These are phyloP conservation scores for Hydrotaea cyrtoneurina DNA, from an alignment of 2,888 invertebrate species.

Conservation along the genomic window DNA sequence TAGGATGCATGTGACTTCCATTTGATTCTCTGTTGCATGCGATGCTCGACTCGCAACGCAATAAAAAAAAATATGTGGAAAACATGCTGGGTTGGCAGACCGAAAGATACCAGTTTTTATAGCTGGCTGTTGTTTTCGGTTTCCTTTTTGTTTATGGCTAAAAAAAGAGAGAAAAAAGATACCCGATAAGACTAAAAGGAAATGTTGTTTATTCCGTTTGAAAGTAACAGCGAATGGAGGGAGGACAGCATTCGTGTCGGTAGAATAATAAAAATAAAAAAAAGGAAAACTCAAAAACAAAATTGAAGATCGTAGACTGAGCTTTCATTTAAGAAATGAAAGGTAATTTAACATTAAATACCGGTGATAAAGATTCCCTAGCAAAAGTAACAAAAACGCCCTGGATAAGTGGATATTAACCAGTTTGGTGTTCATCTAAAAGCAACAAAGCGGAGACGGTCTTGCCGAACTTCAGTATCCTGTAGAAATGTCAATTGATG, in stretches of 20 bases:
- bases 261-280: neutral
- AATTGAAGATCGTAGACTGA: neutral
- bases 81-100: conserved; percentile 13
- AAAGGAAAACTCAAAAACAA: neutral
- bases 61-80: conserved; percentile 26
- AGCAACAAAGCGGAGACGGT: no score
- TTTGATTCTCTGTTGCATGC: neutral
- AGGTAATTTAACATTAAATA: conserved; percentile 11
- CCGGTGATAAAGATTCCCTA: conserved; percentile 15
- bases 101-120: conserved; percentile 4
- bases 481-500: no score
- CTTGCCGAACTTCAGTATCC: no score
- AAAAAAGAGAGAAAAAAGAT: neutral
- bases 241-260: neutral
- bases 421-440: no score
- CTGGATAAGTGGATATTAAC: no score
- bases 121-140: neutral
- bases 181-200: conserved; percentile 10
- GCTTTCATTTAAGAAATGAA: neutral
- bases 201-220: neutral
- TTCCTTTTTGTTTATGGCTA: neutral
- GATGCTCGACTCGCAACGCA: neutral
- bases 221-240: neutral
- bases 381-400: no score
- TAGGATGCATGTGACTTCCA: conserved; percentile 17